Percentiles rank a stretch among this genome's conserved stretches.
These are phyloP conservation scores for Patella depressa DNA, from an alignment of 2,888 invertebrate species.

Conservation along the genomic window DNA sequence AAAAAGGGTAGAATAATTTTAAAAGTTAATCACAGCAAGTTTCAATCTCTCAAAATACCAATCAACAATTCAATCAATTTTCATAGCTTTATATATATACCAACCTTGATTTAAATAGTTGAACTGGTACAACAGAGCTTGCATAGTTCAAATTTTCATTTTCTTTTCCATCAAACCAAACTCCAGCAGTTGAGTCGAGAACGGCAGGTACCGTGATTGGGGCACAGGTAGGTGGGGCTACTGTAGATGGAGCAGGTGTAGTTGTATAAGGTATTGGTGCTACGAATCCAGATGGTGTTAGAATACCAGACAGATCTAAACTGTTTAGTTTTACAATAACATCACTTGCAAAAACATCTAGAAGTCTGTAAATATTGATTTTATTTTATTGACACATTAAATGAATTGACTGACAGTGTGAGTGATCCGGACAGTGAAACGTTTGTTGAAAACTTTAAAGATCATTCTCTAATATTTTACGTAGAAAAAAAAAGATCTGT, in stretches of 20 bases:
- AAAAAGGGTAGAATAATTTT: too few species aligned
- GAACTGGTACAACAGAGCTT: neutral
- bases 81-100: neutral
- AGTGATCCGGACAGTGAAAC: too few species aligned
- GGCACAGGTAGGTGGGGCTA: conserved; percentile 3
- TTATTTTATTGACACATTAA: too few species aligned
- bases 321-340: neutral
- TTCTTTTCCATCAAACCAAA: conserved; percentile 17
- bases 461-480: too few species aligned
- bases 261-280: conserved; percentile 20
- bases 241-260: neutral
- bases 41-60: too few species aligned
- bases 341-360: conserved; percentile 1
- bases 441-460: too few species aligned
- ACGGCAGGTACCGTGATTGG: neutral
- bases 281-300: conserved; percentile 5
- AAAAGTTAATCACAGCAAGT: too few species aligned
- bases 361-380: neutral
- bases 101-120: neutral
- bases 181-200: neutral
- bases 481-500: too few species aligned
- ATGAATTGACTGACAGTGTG: too few species aligned
- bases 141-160: neutral
- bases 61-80: too few species aligned
- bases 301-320: conserved; percentile 11